Evolutionary conservation across 1,140 invertebrate genomes (phyloP).

Genomic region (Drosophila subobscura): DNA sequence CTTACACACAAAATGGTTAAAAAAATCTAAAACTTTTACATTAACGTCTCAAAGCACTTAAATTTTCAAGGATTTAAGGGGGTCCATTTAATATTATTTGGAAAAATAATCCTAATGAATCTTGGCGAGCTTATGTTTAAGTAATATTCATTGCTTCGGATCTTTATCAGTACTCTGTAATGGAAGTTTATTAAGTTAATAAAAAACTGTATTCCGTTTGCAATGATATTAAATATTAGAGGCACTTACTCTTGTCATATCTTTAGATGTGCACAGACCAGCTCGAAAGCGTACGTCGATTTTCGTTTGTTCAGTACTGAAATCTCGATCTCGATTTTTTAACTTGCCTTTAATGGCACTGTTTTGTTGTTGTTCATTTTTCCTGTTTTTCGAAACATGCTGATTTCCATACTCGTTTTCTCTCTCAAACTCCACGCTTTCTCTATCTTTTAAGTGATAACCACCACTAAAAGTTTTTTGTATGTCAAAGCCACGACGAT

Average conservation of each 20-base stretch:
- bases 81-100: slow-evolving; percentile 56
- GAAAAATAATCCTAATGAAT: slow-evolving; percentile 55
- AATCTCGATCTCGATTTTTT: slow-evolving; percentile 65
- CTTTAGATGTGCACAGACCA: slow-evolving; percentile 58
- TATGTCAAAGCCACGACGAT: slow-evolving; percentile 64
- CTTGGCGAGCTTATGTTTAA: slow-evolving; percentile 51
- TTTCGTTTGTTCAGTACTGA: slow-evolving; percentile 67
- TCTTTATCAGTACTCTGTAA: slow-evolving; percentile 70
- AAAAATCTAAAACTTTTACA: slow-evolving; percentile 68
- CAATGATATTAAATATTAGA: not conserved
- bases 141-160: slow-evolving; percentile 74
- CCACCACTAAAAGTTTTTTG: slow-evolving; percentile 47
- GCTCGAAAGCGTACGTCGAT: slow-evolving; percentile 60
- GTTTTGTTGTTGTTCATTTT: slow-evolving; percentile 66
- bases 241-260: slow-evolving; percentile 66
- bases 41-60: slow-evolving; percentile 59
- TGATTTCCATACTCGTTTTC: slow-evolving; percentile 71
- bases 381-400: slow-evolving; percentile 60
- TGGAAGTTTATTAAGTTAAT: slow-evolving; percentile 4
- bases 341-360: slow-evolving; percentile 54
- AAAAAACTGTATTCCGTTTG: not conserved
- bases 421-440: slow-evolving; percentile 67
- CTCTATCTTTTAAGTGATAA: slow-evolving; percentile 65
- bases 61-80: slow-evolving; percentile 45
- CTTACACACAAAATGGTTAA: slow-evolving; percentile 71